Evolutionary conservation across 2,888 invertebrate species (phyloP), one percentile per base, ranked within the genome.

Genomic region (Melolontha melolontha): DNA sequence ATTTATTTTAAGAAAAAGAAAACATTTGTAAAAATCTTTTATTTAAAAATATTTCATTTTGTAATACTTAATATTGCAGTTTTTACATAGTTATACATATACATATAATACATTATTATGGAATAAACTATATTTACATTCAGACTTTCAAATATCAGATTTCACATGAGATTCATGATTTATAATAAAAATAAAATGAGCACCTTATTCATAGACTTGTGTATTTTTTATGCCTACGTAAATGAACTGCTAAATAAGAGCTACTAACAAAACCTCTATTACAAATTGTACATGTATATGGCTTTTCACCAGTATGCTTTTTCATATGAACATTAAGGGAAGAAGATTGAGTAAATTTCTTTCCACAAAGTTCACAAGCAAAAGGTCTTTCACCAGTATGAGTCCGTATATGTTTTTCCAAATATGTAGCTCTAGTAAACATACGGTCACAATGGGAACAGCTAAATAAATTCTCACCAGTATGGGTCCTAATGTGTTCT

Each of bases 341-440:
- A 1, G 82, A 82, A 2, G 80, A 79, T 70, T 82, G 82, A 8
- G 80, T 81, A 68, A 82, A 82, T 59, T 78, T 79, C 68, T 81
- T 82, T 5, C 78, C 79, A 54, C 82, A 82, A 12, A 76, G 75
- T 49, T 76, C 76, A 73, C 81, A 82, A 7, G 76, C 72, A 69
- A 76, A 82, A 1, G 82, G 81, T 67, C 83, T 83, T 70, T 83
- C 83, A 1, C 85, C 86, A 0, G 86, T 85, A 73, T 87, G 87
- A 0, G 83, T 84, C 39, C 85, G 80, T 74, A 79, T 79, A 74
- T 87, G 87, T 34, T 81, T 83, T 70, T 85, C 85, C 57, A 87
- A 81, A 59, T 87, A 83, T 6, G 86, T 86, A 12, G 85, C 84
- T 51, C 87, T 84, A 0, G 86, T 84, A 76, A 88, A 88, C 69